A percentile compares a stretch with the other conserved stretches of the same genome.
Conservation (phyloP, 2,113 vertebrate genomes). For the Dolichotis patagonum region DNA sequence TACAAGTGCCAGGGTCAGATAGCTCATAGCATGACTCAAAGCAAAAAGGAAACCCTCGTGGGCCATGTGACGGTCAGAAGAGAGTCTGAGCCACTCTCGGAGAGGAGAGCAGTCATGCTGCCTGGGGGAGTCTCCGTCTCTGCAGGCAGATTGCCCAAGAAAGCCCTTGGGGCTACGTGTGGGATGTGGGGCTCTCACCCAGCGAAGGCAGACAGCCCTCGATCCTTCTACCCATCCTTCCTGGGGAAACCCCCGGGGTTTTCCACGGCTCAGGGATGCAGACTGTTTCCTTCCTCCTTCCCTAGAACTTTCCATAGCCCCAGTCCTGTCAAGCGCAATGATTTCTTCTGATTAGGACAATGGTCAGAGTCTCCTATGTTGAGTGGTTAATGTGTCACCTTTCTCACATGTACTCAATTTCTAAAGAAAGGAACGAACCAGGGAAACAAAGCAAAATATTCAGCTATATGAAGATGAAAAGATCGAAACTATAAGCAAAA, state of each 20-base stretch:
- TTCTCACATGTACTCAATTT: background rate
- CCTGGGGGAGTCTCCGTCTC: background rate
- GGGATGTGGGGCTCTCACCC: background rate
- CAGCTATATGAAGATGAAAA: background rate
- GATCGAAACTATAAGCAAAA: background rate
- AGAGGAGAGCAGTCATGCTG: background rate
- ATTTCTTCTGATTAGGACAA: background rate
- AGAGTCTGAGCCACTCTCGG: background rate
- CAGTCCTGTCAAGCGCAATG: no score
- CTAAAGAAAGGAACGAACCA: background rate
- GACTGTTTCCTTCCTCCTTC: background rate
- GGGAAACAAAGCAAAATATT: background rate
- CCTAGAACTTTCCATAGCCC: background rate
- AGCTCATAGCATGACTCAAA: background rate
- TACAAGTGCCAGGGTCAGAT: background rate
- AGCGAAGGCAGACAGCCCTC: background rate
- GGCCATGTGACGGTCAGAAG: background rate
- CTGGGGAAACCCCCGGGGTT: background rate
- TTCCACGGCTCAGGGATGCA: accelerated
- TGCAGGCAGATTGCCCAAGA: background rate
- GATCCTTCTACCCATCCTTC: background rate
- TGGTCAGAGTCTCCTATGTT: background rate
- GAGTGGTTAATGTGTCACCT: background rate
- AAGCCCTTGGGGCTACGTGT: background rate
- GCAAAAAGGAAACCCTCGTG: background rate